Percentiles rank a stretch among this genome's conserved stretches.
phyloP scores from a whole-genome alignment of 1,140 invertebrate genomes.

The Calliphora vicina region DNA sequence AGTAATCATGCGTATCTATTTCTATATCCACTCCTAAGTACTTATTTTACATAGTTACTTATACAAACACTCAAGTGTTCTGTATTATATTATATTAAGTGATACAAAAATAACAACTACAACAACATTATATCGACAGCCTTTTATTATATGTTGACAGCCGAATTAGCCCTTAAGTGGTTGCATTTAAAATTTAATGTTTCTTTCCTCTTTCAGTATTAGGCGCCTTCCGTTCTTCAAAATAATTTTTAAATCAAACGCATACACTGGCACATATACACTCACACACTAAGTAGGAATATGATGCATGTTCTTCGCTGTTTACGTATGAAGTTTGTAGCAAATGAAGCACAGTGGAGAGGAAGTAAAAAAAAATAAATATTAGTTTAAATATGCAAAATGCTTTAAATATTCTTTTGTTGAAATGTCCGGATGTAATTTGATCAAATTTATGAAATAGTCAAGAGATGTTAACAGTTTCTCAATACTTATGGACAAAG shows the following conservation, averaged over 20 bases:
- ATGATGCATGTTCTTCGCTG: neutral
- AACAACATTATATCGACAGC: neutral
- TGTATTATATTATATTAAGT: neutral
- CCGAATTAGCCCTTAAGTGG: conserved; percentile 30
- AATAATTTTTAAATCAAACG: neutral
- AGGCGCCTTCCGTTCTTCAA: neutral
- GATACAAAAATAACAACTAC: neutral
- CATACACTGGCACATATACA: no score
- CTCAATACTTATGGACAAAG: no score
- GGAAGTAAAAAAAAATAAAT: no score
- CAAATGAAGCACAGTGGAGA: neutral
- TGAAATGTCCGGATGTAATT: no score
- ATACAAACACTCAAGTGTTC: neutral
- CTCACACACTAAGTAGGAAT: neutral
- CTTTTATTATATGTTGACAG: conserved; percentile 21
- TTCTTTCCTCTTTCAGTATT: neutral
- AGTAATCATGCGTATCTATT: neutral
- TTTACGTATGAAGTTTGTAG: neutral
- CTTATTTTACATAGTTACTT: neutral
- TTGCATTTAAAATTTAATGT: conserved; percentile 13
- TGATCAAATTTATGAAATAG: no score
- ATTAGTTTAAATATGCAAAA: no score
- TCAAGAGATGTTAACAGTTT: no score
- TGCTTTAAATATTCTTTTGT: no score
- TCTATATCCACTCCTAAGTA: neutral